phyloP scores from a whole-genome alignment of 2,113 vertebrate species.

The Macrotis lagotis region DNA sequence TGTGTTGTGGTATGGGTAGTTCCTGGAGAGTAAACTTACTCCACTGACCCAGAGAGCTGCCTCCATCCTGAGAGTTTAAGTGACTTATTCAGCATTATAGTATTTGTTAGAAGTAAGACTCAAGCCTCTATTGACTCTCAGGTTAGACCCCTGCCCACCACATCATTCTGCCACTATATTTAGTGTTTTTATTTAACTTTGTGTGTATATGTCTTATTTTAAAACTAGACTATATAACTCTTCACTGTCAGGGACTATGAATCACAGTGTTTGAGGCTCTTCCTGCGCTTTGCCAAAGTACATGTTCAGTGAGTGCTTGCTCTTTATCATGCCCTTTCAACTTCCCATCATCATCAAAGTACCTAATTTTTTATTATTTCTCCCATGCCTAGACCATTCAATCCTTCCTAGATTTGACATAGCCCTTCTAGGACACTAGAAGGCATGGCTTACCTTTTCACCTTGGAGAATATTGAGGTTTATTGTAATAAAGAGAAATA shows the following conservation, averaged over 20 bases:
- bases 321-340: neutral
- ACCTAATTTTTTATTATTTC: neutral
- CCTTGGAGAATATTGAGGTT: neutral
- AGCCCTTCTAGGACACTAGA: slow-evolving; percentile 17
- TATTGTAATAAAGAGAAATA: neutral
- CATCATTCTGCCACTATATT: neutral
- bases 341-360: neutral
- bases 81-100: neutral
- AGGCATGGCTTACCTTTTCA: neutral
- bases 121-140: neutral
- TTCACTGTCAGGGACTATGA: neutral
- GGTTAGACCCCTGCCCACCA: neutral
- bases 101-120: neutral
- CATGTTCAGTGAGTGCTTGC: neutral
- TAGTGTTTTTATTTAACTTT: neutral
- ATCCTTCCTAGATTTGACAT: neutral
- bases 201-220: neutral
- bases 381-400: neutral
- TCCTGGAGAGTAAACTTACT: neutral
- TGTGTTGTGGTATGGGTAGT: neutral
- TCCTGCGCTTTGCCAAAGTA: neutral
- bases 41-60: neutral
- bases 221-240: neutral
- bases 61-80: neutral
- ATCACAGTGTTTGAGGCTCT: neutral